Percentiles rank a stretch among this genome's conserved stretches.
phyloP scores from a whole-genome alignment of 2,888 invertebrate genomes.

The Drosophila sordidula region DNA sequence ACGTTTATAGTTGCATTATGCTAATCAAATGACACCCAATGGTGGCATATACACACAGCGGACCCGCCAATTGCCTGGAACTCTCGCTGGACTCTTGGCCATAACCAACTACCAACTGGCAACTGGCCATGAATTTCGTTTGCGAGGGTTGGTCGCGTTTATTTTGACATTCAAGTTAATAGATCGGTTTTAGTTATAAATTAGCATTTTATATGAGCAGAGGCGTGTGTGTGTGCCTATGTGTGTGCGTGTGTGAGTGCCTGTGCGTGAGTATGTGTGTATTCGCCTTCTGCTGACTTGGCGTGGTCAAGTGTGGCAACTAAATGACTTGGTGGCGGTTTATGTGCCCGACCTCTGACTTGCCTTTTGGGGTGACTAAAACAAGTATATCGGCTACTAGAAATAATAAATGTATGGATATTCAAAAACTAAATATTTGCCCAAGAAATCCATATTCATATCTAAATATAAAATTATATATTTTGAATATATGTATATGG shows the following conservation, averaged over 20 bases:
- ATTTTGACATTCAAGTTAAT: constrained; percentile 81
- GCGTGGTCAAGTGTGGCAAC: constrained; percentile 58
- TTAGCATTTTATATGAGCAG: constrained; percentile 73
- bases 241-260: constrained; percentile 18
- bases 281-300: constrained; percentile 36
- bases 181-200: constrained; percentile 80
- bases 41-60: constrained; percentile 64
- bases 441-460: neutral
- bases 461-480: neutral
- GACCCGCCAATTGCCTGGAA: constrained; percentile 42
- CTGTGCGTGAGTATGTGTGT: constrained; percentile 27
- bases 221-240: constrained; percentile 15
- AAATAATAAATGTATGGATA: constrained; percentile 35
- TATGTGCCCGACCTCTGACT: constrained; percentile 5
- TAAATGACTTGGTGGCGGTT: constrained; percentile 47
- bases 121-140: constrained; percentile 48
- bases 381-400: constrained; percentile 37
- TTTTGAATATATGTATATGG: neutral
- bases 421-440: neutral
- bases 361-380: constrained; percentile 43
- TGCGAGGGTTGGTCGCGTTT: constrained; percentile 64
- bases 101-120: constrained; percentile 21
- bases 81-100: constrained; percentile 41
- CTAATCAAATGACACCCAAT: constrained; percentile 81
- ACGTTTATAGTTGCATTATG: constrained; percentile 80